Evolutionary conservation across 1,140 invertebrate genomes (phyloP).

Genomic region (Bilobella aurantiaca): DNA sequence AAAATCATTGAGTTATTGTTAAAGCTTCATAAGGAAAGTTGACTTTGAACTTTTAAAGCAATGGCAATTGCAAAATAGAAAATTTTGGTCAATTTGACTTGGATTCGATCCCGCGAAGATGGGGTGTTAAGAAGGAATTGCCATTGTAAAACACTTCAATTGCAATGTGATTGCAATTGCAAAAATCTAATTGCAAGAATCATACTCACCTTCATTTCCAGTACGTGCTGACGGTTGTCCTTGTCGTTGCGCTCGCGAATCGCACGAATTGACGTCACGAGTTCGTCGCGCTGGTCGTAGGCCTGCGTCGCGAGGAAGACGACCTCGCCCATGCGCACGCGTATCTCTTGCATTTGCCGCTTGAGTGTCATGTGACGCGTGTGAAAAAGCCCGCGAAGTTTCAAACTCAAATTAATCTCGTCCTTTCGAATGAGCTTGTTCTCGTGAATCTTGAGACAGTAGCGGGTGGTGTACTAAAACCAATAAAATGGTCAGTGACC

Average conservation of each 20-base stretch:
- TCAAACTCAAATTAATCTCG: constrained; percentile 29
- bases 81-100: no score
- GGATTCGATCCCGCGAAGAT: no score
- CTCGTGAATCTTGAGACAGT: constrained; percentile 7
- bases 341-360: constrained; percentile 3
- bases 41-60: no score
- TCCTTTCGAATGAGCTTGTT: constrained; percentile 13
- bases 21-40: no score
- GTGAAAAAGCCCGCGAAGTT: constrained; percentile 20
- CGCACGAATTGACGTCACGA: neutral
- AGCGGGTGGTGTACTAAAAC: constrained; percentile 14
- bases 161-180: no score
- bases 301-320: constrained; percentile 19
- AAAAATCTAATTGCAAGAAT: no score
- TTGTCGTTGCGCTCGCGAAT: neutral
- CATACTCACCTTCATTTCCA: constrained; percentile 5
- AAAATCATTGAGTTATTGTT: no score
- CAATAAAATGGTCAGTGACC: neutral
- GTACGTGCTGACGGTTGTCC: neutral
- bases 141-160: no score
- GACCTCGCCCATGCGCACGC: constrained; percentile 19
- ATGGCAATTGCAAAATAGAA: no score
- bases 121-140: no score
- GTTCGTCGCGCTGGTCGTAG: neutral
- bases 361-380: constrained; percentile 4